Conservation (phyloP, 2,888 invertebrate species). For the Aethes cnicana region DNA sequence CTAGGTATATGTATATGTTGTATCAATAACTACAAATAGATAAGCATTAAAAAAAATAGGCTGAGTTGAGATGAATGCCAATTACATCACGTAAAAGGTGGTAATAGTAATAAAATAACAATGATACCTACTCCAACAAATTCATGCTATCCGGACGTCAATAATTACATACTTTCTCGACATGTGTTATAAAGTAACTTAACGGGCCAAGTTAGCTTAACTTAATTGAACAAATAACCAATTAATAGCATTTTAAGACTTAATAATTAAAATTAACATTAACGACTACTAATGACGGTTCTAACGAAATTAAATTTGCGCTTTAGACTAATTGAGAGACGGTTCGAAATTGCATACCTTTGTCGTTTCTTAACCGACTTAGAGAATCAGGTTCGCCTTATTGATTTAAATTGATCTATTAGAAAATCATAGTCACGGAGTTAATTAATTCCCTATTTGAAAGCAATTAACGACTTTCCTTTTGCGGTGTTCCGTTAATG, state of each 20-base stretch:
- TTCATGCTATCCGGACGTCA: background rate
- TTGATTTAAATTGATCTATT: conserved; percentile 16
- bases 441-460: conserved; percentile 13
- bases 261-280: too few relatives aligned
- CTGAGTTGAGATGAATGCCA: too few relatives aligned
- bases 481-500: conserved; percentile 5
- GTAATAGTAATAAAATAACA: too few relatives aligned
- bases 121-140: too few relatives aligned
- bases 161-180: conserved; percentile 8
- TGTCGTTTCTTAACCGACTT: conserved; percentile 4
- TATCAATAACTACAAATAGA: too few relatives aligned
- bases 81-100: too few relatives aligned
- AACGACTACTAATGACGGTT: too few relatives aligned
- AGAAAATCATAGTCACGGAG: conserved; percentile 8
- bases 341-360: background rate
- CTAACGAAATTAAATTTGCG: too few relatives aligned
- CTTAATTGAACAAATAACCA: conserved; percentile 6
- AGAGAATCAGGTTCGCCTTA: conserved; percentile 5
- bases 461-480: conserved; percentile 19
- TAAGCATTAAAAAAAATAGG: too few relatives aligned
- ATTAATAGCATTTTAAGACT: conserved; percentile 9
- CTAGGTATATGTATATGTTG: too few relatives aligned
- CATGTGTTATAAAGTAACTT: conserved; percentile 8
- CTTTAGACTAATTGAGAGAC: too few relatives aligned
- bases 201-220: background rate